Conservation (phyloP, 2,797 vertebrate species). For the Acanthiza pusilla region DNA sequence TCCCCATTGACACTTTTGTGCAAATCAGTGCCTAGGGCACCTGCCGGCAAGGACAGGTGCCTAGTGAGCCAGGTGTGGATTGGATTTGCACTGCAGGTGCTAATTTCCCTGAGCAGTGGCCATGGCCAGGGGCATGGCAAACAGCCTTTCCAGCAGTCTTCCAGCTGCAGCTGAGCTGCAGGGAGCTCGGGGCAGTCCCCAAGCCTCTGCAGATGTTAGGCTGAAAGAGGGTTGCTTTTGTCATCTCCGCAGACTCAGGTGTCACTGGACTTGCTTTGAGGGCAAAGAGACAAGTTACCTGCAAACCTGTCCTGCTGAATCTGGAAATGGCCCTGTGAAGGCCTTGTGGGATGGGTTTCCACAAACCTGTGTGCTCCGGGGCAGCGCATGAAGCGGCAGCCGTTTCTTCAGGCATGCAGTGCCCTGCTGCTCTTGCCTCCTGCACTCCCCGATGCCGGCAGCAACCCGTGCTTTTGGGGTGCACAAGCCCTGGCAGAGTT, state of each 20-base stretch:
- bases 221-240: not conserved
- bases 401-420: not conserved
- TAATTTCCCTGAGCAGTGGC: not conserved
- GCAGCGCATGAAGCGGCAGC: fast-evolving
- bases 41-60: not conserved
- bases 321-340: not conserved
- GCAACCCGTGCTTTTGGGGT: not conserved
- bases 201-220: not conserved
- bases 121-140: not conserved
- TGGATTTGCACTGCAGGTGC: not conserved
- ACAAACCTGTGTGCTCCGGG: not conserved
- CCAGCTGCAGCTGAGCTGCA: not conserved
- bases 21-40: not conserved
- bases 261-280: not conserved
- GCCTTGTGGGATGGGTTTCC: fast-evolving
- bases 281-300: not conserved
- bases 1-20: not conserved
- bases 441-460: fast-evolving
- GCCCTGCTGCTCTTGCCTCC: not conserved
- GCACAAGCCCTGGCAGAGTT: not conserved
- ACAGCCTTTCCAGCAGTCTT: not conserved
- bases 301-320: not conserved
- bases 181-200: not conserved
- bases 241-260: not conserved
- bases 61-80: not conserved